Conservation (phyloP, 2,888 invertebrate species). For the Epinotia bilunana region DNA sequence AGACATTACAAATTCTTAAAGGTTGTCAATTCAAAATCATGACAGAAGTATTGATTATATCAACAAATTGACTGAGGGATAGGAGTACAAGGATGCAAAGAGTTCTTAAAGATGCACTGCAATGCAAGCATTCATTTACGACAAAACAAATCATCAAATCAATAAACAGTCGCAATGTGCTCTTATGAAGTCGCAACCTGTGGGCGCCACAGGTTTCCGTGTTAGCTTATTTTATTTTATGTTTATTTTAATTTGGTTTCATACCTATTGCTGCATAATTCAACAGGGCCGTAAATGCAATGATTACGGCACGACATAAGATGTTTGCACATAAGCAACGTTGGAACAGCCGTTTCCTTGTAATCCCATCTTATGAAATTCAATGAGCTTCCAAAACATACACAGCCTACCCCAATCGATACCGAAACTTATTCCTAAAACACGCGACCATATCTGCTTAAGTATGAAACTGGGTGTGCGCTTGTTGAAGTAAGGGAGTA, state of each 20-base stretch:
- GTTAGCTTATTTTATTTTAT: no score
- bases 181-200: no score
- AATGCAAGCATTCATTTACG: no score
- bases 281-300: background rate
- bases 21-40: no score
- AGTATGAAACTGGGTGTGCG: background rate
- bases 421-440: background rate
- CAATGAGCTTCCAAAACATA: constrained; percentile 36
- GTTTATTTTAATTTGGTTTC: background rate
- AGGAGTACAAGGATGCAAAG: no score
- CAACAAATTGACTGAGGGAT: no score
- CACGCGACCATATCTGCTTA: background rate
- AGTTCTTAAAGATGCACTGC: no score
- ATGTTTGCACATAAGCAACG: constrained; percentile 29
- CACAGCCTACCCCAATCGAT: background rate
- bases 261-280: background rate
- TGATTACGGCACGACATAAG: constrained; percentile 13
- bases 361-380: constrained; percentile 42
- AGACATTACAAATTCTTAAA: no score
- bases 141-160: no score
- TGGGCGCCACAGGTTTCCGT: no score
- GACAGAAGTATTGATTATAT: no score
- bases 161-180: no score
- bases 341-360: constrained; percentile 23
- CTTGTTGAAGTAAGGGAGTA: background rate